Evolutionary conservation across 2,113 vertebrate species (phyloP).

Genomic region (Rhineura floridana): DNA sequence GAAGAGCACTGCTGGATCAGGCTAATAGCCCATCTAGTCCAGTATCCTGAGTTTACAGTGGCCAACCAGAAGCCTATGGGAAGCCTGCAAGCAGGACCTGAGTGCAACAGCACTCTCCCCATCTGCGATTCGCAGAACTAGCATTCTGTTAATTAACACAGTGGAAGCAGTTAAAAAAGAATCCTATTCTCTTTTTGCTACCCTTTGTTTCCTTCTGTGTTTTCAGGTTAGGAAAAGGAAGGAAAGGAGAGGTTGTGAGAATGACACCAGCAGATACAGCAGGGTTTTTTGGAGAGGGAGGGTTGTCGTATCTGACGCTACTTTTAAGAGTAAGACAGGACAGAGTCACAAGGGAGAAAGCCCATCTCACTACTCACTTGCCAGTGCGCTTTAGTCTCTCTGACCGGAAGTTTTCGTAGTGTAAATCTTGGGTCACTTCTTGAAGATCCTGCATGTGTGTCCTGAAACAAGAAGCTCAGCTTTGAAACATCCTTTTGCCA

Average conservation of each 20-base stretch:
- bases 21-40: no score
- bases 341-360: not conserved
- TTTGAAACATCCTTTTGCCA: slow-evolving; percentile 29
- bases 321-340: not conserved
- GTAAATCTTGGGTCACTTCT: slow-evolving; percentile 89
- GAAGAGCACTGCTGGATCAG: no score
- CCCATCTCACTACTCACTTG: slow-evolving; percentile 72
- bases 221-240: not conserved
- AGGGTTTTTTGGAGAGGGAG: no score
- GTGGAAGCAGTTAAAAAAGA: not conserved
- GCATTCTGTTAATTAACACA: not conserved
- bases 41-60: no score
- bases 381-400: slow-evolving; percentile 88
- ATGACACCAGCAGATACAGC: not conserved
- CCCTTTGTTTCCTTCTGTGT: not conserved
- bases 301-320: rapidly evolving
- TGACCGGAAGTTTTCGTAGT: slow-evolving; percentile 92
- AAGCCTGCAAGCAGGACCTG: no score
- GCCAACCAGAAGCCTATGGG: no score
- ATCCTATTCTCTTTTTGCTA: not conserved
- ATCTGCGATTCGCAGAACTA: no score
- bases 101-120: no score
- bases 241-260: not conserved
- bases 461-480: slow-evolving; percentile 58
- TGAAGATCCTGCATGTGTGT: slow-evolving; percentile 92